Evolutionary conservation across 2,888 invertebrate genomes (phyloP).

Genomic region (Nemotelus pantherinus): DNA sequence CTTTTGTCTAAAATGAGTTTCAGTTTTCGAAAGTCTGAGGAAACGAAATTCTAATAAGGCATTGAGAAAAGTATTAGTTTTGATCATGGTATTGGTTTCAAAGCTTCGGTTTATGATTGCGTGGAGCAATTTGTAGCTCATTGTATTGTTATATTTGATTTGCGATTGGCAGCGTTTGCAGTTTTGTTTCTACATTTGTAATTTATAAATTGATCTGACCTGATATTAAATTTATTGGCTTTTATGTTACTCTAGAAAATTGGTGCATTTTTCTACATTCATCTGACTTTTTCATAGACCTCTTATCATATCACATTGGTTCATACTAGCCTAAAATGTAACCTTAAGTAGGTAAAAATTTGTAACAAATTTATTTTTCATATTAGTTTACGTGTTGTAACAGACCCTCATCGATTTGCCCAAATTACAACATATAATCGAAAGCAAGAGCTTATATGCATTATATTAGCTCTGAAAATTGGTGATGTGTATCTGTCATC

Average conservation of each 20-base stretch:
- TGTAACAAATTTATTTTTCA: not conserved
- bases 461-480: no score
- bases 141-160: slow-evolving; percentile 49
- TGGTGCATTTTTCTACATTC: slow-evolving; percentile 23
- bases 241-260: slow-evolving; percentile 31
- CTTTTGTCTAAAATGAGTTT: not conserved
- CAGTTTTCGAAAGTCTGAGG: no score
- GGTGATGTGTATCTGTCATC: no score
- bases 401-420: not conserved
- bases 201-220: slow-evolving; percentile 17
- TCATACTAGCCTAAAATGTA: no score
- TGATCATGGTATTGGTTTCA: not conserved
- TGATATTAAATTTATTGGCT: slow-evolving; percentile 3
- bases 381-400: slow-evolving; percentile 7
- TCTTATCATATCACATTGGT: no score
- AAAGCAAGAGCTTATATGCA: not conserved
- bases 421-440: not conserved
- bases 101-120: slow-evolving; percentile 16
- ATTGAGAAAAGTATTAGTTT: no score
- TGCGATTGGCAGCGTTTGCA: slow-evolving; percentile 48
- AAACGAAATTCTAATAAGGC: no score
- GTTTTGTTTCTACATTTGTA: slow-evolving; percentile 22
- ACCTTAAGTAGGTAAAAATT: no score
- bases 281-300: not conserved
- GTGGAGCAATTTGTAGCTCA: slow-evolving; percentile 39